Evolutionary conservation across 2,113 vertebrate genomes (phyloP).

Genomic region (Macquaria australasica): DNA sequence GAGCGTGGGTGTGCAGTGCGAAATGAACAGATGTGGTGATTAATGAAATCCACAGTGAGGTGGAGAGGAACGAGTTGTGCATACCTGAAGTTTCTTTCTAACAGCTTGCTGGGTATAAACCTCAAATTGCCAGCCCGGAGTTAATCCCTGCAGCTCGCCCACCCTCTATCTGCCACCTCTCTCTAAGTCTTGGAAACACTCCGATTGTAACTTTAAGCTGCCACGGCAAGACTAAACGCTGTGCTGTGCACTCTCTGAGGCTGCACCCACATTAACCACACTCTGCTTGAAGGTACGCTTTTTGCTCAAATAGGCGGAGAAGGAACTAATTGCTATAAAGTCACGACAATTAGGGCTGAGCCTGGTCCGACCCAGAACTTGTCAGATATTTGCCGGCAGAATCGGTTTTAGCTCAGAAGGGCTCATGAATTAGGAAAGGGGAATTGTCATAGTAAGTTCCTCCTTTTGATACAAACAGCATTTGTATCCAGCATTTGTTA

Average conservation of each 20-base stretch:
- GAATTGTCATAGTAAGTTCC: not conserved
- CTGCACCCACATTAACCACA: slow-evolving; percentile 41
- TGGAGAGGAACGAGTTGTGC: slow-evolving; percentile 7
- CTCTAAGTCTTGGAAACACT: slow-evolving; percentile 37
- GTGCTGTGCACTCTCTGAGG: slow-evolving; percentile 31
- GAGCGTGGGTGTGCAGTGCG: slow-evolving; percentile 29
- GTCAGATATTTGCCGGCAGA: slow-evolving; percentile 34
- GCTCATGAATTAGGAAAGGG: slow-evolving; percentile 33
- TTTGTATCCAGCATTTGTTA: slow-evolving; percentile 30
- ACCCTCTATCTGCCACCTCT: slow-evolving; percentile 23
- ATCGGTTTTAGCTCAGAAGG: not conserved
- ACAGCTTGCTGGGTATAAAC: slow-evolving; percentile 44
- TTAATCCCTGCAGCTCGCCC: slow-evolving; percentile 23
- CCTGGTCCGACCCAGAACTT: slow-evolving; percentile 25
- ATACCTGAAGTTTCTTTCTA: slow-evolving; percentile 47
- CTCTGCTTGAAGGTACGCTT: slow-evolving; percentile 48
- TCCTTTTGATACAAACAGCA: slow-evolving; percentile 31
- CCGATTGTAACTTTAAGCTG: slow-evolving; percentile 28
- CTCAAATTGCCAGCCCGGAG: slow-evolving; percentile 27
- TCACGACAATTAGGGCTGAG: slow-evolving; percentile 48
- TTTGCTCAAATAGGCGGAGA: slow-evolving; percentile 33
- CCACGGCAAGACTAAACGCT: not conserved
- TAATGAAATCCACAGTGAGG: slow-evolving; percentile 60
- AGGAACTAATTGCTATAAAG: slow-evolving; percentile 62
- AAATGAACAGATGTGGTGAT: slow-evolving; percentile 58